Evolutionary conservation across 2,888 invertebrate genomes (phyloP), one percentile per base, ranked within the genome.

Genomic region (Torymus texanus): DNA sequence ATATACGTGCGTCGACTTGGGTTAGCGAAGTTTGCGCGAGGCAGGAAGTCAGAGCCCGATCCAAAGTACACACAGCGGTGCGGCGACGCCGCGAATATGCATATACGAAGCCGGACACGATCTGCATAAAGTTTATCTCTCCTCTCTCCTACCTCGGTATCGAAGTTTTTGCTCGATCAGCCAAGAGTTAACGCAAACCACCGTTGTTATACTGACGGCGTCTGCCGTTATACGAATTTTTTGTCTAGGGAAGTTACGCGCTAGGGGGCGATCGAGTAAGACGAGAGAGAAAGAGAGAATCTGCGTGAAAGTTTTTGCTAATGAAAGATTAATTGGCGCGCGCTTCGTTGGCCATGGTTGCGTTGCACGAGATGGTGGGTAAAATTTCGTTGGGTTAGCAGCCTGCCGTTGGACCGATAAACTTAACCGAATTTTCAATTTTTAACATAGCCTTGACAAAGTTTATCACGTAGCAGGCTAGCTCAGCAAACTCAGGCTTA

Each of bases 111-210:
- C 55, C n/a, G 55, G 70, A 61, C 74, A 41, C 50, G 29, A 76
- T 75, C 65, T 75, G 61, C 79, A 75, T 71, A 72, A 76, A 80
- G 70, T 81, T 78, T 21, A 55, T 14, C 12, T 24, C 51, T 29
- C 14, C 16, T 12, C 5, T 21, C 21, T 21, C 11, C 24, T 21
- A n/a, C n/a, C 16, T 13, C 8, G 5, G 67, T 65, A 70, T 80
- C 59, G 61, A 70, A 77, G 59, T 81, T 81, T 81, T 81, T 81
- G 78, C 74, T 58, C 65, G 71, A 73, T 71, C 71, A 58, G 50
- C 67, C 63, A 16, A 11, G 66, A 73, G 74, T 53, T 61, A 50
- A 41, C 41, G 18, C 24, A 18, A 18, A 24, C 21, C 21, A 53
- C 63, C 29, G 58, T 12, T 18, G 10, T 72, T 72, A 73, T 59